Evolutionary conservation across 1,140 invertebrate species (phyloP).

Genomic region (Lamellibrachia luymesi): DNA sequence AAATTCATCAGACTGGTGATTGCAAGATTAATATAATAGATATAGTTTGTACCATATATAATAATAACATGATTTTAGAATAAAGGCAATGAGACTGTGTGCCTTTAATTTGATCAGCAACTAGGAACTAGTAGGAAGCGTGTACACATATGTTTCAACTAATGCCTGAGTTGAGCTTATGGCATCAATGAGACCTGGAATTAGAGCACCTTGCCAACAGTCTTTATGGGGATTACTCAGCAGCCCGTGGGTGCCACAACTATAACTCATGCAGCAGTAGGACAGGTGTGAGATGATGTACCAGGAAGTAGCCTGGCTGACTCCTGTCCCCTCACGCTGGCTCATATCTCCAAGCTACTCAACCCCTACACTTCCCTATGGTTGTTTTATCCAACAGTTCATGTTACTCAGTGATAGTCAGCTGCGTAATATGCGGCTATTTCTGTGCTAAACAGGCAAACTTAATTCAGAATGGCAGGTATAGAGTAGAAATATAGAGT

Average conservation of each 20-base stretch:
- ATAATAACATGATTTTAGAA: too few species aligned
- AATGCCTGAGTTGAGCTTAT: too few species aligned
- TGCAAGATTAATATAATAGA: too few species aligned
- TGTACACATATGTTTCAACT: too few species aligned
- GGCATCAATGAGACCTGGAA: background rate
- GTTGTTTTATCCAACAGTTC: background rate
- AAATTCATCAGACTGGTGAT: too few species aligned
- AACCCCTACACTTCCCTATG: background rate
- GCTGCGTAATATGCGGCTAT: background rate
- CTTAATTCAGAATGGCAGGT: background rate
- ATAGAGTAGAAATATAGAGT: background rate
- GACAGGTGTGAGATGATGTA: background rate
- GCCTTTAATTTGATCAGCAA: too few species aligned
- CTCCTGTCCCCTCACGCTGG: background rate
- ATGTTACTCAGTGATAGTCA: too few species aligned
- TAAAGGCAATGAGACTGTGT: too few species aligned
- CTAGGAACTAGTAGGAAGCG: too few species aligned
- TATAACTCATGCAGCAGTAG: background rate
- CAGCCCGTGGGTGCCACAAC: background rate
- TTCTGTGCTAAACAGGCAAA: background rate
- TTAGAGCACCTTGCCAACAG: background rate
- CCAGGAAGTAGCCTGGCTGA: background rate
- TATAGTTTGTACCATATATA: too few species aligned
- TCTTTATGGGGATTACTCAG: background rate
- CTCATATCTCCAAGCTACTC: background rate